Evolutionary conservation across 2,113 vertebrate genomes (phyloP).

Genomic region (Gila orcuttii): DNA sequence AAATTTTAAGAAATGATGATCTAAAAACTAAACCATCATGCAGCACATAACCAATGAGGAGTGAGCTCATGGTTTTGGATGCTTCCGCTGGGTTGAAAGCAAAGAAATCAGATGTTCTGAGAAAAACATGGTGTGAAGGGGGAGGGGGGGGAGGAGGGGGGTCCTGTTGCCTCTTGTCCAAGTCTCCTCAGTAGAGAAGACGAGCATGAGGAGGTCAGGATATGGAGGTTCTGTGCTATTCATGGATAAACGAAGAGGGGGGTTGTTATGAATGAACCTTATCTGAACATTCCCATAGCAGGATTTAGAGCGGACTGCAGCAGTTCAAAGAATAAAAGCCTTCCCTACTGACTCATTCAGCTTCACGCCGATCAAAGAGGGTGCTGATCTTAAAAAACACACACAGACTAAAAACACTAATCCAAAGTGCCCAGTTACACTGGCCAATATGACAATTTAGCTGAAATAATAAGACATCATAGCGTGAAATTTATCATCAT

Average conservation of each 20-base stretch:
- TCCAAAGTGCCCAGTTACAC: not conserved
- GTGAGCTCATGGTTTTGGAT: conserved; percentile 38
- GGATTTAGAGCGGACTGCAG: conserved; percentile 23
- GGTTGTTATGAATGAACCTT: conserved; percentile 59
- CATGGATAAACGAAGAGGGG: conserved; percentile 38
- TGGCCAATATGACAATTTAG: conserved; percentile 12
- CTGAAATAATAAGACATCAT: not conserved
- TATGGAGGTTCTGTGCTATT: conserved; percentile 32
- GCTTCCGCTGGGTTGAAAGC: not conserved
- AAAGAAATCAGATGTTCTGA: not conserved
- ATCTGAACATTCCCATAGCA: conserved; percentile 18
- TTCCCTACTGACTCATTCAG: not conserved
- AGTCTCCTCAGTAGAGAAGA: conserved; percentile 16
- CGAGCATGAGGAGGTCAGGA: conserved; percentile 17
- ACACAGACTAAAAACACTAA: not conserved
- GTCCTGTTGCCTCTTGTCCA: not conserved
- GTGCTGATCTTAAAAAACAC: not conserved
- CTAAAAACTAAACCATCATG: conserved; percentile 53
- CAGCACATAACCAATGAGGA: conserved; percentile 50
- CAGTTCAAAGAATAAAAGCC: conserved; percentile 19
- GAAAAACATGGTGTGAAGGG: conserved; percentile 6
- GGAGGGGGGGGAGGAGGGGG: not conserved
- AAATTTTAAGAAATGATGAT: conserved; percentile 11
- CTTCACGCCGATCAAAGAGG: conserved; percentile 11
- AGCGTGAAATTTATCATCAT: conserved; percentile 3